Evolutionary conservation across 2,888 invertebrate species (phyloP), one percentile per base, ranked within the genome.

Genomic region (Volucella inanis): DNA sequence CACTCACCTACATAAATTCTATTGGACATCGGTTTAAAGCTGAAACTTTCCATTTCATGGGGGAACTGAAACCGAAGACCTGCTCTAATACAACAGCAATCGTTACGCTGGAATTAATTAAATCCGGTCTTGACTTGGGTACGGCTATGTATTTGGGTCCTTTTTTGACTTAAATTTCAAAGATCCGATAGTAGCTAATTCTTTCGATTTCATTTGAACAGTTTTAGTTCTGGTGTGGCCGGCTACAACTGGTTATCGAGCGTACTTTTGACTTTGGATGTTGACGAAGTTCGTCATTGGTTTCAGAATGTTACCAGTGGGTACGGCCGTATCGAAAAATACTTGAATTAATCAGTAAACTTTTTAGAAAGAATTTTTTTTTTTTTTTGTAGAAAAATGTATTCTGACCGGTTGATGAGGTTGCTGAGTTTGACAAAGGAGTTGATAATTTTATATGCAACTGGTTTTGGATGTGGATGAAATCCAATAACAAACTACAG

Each of bases 1-100:
- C 11, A 64, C 52, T 82, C 71, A 77, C 82, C 71, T 77, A 72
- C 67, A 65, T 74, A 57, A 54, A 45, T 72, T 77, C 71, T 61
- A 67, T 12, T 54, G 59, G 71, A 54, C 52, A 22, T 76, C 22
- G 31, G 31, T 31, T 31, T 6, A 31, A 31, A 31, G 31, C 64
- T 54, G 52, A 47, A 50, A 71, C 82, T 82, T 82, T 82, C 82
- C 82, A 77, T 82, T 82, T 82, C 82, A 65, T 31, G 65, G 22
- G 67, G 54, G 31, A 31, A 31, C 31, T 6, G 31, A 31, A 3
- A 31, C 31, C 6, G 31, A 31, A 31, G 31, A 6, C 31, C 31
- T 31, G 4, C 31, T 31, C 64, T 67, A 54, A 18, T 59, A 77
- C 71, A 55, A 72, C 54, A 55, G n/a, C 50, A 55, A 31, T 68